These are phyloP conservation scores for Ernsta delagoae DNA, from an alignment of 2,888 invertebrate species.

Conservation along the genomic window DNA sequence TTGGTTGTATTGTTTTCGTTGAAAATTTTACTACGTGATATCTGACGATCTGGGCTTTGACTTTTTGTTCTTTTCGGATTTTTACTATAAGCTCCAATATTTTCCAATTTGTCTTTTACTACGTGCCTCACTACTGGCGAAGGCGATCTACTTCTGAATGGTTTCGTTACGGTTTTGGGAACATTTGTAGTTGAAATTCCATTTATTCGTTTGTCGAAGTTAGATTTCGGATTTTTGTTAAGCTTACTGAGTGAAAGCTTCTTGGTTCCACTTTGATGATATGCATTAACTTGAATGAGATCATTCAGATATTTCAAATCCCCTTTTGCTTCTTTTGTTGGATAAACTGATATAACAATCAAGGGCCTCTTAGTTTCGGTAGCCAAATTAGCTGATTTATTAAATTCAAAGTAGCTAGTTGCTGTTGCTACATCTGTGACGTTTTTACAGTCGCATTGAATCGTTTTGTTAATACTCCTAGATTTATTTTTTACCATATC, in stretches of 20 bases:
- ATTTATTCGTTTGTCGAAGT: neutral
- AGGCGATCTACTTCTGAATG: constrained; percentile 40
- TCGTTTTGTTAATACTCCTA: constrained; percentile 45
- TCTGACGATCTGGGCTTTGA: constrained; percentile 10
- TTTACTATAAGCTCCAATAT: neutral
- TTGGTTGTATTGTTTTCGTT: constrained; percentile 25
- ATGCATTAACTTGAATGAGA: constrained; percentile 39
- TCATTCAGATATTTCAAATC: constrained; percentile 42
- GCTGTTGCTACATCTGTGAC: constrained; percentile 36
- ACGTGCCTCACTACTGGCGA: constrained; percentile 38
- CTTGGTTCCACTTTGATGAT: neutral
- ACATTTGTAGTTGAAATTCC: neutral
- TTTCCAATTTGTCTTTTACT: constrained; percentile 38
- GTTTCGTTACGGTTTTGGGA: neutral
- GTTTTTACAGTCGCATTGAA: constrained; percentile 54
- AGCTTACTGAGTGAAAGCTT: neutral
- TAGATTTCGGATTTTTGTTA: constrained; percentile 29
- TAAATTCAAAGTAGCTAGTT: constrained; percentile 39
- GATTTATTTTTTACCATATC: constrained; percentile 34
- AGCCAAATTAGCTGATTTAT: constrained; percentile 25
- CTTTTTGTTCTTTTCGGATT: neutral
- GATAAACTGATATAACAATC: constrained; percentile 75
- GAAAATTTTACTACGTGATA: neutral
- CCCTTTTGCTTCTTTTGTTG: constrained; percentile 52
- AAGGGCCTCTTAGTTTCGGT: constrained; percentile 59